A percentile compares a stretch with the other conserved stretches of the same genome.
These are phyloP conservation scores for Acrocephalus kingi DNA, from an alignment of 2,113 vertebrate genomes.

Conservation along the genomic window DNA sequence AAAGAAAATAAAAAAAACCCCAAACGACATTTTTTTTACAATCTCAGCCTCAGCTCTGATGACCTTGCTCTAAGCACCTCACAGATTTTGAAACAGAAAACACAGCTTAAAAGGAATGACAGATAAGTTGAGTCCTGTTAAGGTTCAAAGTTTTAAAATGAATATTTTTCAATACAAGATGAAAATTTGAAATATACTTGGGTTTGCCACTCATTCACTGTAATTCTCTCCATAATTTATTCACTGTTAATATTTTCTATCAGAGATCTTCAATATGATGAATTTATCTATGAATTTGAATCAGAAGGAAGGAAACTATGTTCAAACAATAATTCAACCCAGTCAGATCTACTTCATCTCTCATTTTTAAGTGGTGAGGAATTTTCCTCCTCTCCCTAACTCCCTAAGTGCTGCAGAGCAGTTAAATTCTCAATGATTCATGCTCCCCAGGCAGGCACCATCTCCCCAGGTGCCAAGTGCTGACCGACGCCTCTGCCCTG, in stretches of 20 bases:
- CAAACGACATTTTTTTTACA: background rate
- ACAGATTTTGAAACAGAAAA: background rate
- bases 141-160: background rate
- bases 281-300: background rate
- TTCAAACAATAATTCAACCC: background rate
- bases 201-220: background rate
- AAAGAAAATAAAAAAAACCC: background rate
- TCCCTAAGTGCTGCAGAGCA: background rate
- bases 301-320: background rate
- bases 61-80: background rate
- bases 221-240: background rate
- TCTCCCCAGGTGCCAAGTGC: background rate
- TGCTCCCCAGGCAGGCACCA: background rate
- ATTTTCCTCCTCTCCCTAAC: background rate
- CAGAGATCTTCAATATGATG: background rate
- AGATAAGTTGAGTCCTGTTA: background rate
- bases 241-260: background rate
- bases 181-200: background rate
- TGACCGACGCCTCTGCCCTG: fast-evolving
- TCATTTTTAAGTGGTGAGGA: background rate
- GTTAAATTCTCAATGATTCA: background rate
- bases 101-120: background rate
- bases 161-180: background rate
- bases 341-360: background rate
- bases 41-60: background rate